Evolutionary conservation across 2,113 vertebrate genomes (phyloP).

Genomic region (Aptenodytes patagonicus): DNA sequence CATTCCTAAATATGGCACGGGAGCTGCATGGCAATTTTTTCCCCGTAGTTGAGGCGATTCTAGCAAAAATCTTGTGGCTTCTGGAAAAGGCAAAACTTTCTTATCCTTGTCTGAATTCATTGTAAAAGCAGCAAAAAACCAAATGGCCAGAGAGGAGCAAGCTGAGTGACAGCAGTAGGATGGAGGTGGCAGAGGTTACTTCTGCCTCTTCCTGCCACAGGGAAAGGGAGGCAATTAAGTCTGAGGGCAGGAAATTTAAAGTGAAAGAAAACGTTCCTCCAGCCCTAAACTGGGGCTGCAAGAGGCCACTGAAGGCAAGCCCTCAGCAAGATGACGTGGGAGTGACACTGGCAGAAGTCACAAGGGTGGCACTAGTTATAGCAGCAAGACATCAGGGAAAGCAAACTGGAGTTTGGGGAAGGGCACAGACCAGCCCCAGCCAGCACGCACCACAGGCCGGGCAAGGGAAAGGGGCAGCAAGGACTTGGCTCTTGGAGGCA

Average conservation of each 20-base stretch:
- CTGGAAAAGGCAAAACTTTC: neutral
- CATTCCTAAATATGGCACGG: fast-evolving
- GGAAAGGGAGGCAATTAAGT: neutral
- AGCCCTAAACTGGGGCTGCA: neutral
- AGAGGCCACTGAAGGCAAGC: neutral
- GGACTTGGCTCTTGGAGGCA: neutral
- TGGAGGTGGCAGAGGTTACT: neutral
- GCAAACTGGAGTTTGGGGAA: neutral
- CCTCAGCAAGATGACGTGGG: fast-evolving
- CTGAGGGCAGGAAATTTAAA: neutral
- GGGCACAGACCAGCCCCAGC: neutral
- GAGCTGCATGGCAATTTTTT: neutral
- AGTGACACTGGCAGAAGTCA: neutral
- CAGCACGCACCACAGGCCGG: fast-evolving
- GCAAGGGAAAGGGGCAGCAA: neutral
- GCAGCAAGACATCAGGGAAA: neutral
- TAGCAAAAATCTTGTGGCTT: neutral
- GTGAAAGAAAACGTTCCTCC: neutral
- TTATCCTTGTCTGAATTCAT: neutral
- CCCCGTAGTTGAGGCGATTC: neutral
- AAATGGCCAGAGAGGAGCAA: neutral
- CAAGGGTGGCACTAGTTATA: neutral
- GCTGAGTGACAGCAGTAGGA: neutral
- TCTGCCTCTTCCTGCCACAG: neutral
- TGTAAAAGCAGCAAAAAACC: neutral